These are phyloP conservation scores for Lordiphosa mommai DNA, from an alignment of 1,140 invertebrate genomes.

Conservation along the genomic window DNA sequence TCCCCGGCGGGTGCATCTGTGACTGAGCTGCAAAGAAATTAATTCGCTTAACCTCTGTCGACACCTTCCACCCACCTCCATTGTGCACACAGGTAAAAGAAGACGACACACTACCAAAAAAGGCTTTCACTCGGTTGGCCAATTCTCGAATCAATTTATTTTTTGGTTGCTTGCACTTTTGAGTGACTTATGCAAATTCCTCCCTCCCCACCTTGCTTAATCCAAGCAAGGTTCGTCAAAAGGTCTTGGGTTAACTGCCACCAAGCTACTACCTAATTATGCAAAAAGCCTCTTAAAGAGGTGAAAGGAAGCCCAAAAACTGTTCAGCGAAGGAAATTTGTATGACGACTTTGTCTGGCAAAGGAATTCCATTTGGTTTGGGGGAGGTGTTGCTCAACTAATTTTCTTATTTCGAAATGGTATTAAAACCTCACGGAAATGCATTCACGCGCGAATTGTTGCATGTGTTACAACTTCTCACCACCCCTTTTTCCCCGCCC, in stretches of 20 bases:
- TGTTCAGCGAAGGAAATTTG: slow-evolving; percentile 13
- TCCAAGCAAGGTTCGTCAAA: slow-evolving; percentile 16
- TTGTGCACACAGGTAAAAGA: slow-evolving; percentile 10
- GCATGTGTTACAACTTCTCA: neutral
- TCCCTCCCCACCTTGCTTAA: slow-evolving; percentile 2
- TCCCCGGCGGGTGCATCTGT: slow-evolving; percentile 45
- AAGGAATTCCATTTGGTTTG: slow-evolving; percentile 28
- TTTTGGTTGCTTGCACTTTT: slow-evolving; percentile 40
- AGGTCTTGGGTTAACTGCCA: slow-evolving; percentile 23
- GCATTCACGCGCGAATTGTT: neutral
- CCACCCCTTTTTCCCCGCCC: slow-evolving; percentile 8
- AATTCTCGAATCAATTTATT: slow-evolving; percentile 30
- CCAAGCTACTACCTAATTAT: slow-evolving; percentile 50
- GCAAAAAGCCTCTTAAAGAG: slow-evolving; percentile 23
- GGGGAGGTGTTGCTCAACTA: slow-evolving; percentile 10
- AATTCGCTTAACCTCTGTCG: slow-evolving; percentile 73
- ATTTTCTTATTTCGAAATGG: neutral
- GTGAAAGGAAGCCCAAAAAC: slow-evolving; percentile 42
- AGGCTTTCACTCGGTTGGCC: slow-evolving; percentile 29
- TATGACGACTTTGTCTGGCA: slow-evolving; percentile 27
- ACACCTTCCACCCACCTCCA: slow-evolving; percentile 49
- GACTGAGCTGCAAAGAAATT: slow-evolving; percentile 65
- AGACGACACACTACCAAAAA: slow-evolving; percentile 30
- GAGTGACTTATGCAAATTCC: slow-evolving; percentile 46
- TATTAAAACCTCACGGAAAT: too few species aligned